Conservation (phyloP, 2,113 vertebrate genomes). For the Piaya cayana region DNA sequence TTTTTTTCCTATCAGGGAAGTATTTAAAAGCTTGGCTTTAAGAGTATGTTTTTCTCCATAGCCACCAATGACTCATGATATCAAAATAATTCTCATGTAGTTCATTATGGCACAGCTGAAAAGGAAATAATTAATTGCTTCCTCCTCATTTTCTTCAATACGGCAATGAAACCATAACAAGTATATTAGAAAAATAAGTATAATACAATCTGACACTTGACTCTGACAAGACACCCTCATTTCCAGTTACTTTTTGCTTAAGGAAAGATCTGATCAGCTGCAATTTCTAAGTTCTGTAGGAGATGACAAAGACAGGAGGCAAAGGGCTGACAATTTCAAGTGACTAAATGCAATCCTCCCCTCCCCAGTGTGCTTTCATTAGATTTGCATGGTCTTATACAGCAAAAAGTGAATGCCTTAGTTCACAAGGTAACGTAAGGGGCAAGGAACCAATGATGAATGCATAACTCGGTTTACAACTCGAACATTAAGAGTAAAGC, state of each 20-base stretch:
- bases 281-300: background rate
- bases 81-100: background rate
- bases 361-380: background rate
- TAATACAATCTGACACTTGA: background rate
- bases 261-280: background rate
- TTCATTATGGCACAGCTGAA: background rate
- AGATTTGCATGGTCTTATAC: background rate
- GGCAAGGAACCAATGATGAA: background rate
- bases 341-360: background rate
- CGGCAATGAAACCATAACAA: background rate
- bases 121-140: slow-evolving; percentile 1
- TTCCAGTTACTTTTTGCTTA: background rate
- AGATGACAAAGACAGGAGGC: background rate
- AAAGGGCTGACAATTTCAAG: background rate
- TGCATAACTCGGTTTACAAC: background rate
- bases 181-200: background rate
- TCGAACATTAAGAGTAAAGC: background rate
- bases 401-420: background rate
- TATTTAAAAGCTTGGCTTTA: background rate
- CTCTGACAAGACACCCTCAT: background rate
- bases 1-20: background rate
- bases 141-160: background rate
- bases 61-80: background rate
- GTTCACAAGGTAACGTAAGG: background rate
- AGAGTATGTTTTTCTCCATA: background rate